Conservation (phyloP, 2,797 vertebrate species). For the Sebastes matsubarae region DNA sequence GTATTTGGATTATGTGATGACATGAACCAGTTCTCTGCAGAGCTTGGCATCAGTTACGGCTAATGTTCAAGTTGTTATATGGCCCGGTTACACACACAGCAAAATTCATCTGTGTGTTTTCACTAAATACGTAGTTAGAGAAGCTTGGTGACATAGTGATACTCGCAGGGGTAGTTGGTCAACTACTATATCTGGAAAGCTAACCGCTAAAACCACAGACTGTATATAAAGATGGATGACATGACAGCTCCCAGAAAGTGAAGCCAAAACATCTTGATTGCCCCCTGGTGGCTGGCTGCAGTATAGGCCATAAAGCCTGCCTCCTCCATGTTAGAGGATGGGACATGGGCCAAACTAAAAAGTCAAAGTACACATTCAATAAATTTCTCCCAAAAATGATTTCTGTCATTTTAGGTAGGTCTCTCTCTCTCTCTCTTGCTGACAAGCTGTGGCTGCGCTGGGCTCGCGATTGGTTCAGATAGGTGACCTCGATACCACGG, state of each 20-base stretch:
- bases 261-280: no score
- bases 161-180: not conserved
- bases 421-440: no score
- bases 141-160: not conserved
- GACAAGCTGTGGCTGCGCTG: no score
- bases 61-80: not conserved
- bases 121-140: not conserved
- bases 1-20: conserved; percentile 10
- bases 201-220: not conserved
- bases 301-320: no score
- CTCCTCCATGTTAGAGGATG: no score
- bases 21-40: not conserved
- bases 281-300: no score
- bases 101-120: not conserved
- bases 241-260: accelerated
- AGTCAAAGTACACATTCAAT: no score
- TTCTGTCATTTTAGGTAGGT: no score
- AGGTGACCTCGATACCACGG: accelerated
- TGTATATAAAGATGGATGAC: no score
- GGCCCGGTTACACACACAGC: not conserved
- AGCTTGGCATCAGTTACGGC: not conserved
- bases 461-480: no score
- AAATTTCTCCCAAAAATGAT: no score
- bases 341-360: no score
- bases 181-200: not conserved